Conservation (phyloP, 30 jellyfish, hydroid and myxozoan genomes). For the Sanderia malayensis region DNA sequence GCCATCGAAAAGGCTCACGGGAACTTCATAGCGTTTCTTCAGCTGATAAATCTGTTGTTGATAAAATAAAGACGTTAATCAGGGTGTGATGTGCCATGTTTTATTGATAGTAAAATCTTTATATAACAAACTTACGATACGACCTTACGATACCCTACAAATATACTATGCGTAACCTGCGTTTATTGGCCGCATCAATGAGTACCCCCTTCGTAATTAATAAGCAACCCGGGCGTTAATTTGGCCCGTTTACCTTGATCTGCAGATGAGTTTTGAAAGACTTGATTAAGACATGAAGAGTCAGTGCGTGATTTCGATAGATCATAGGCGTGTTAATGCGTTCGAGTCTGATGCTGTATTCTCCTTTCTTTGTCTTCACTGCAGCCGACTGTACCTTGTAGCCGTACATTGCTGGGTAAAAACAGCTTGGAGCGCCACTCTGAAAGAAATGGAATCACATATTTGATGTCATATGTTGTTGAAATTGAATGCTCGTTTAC, state of each 20-base stretch:
- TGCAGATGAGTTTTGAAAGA: conserved; percentile 52
- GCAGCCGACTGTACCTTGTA: conserved; percentile 25
- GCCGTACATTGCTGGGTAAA: conserved; percentile 54
- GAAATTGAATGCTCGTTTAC: too few relatives aligned
- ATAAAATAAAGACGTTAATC: neutral
- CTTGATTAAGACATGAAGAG: conserved; percentile 5
- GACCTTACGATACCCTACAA: neutral
- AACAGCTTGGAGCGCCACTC: conserved; percentile 59
- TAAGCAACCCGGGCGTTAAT: too few relatives aligned
- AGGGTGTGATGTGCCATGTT: neutral
- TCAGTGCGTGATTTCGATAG: conserved; percentile 27
- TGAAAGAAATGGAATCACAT: neutral
- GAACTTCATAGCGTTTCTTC: conserved; percentile 51
- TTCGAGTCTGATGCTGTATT: conserved; percentile 14
- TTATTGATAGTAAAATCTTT: neutral
- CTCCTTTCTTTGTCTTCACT: neutral
- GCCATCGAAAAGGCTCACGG: conserved; percentile 42
- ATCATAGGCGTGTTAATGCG: conserved; percentile 51
- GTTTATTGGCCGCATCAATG: neutral
- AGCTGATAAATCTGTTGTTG: neutral
- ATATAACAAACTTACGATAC: neutral
- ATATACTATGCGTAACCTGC: neutral
- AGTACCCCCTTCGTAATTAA: neutral
- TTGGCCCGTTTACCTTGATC: conserved; percentile 64
- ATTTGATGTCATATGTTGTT: neutral